Conservation (phyloP, 1,140 invertebrate species). For the Bombus picipes region DNA sequence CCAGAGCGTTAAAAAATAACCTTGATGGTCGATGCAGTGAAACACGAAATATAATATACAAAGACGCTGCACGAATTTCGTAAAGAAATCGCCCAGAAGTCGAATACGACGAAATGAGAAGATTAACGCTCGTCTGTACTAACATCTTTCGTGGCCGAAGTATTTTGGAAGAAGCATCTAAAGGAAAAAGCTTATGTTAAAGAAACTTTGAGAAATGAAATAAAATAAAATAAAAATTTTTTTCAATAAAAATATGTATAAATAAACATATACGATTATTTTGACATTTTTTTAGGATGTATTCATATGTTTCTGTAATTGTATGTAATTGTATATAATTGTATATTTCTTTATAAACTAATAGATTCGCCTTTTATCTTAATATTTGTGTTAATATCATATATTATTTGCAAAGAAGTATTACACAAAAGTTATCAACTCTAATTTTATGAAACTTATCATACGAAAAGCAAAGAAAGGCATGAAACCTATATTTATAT, state of each 20-base stretch:
- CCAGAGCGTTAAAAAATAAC: constrained; percentile 57
- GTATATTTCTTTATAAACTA: no score
- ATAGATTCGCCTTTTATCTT: no score
- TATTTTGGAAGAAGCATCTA: neutral
- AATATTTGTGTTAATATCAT: no score
- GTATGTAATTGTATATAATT: no score
- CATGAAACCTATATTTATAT: neutral
- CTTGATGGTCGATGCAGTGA: neutral
- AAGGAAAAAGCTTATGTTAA: neutral
- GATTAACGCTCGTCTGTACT: neutral
- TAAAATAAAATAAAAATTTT: neutral
- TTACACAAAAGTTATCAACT: no score
- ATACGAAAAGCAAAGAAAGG: neutral
- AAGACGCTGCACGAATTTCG: neutral
- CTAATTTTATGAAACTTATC: neutral
- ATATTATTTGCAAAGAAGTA: no score
- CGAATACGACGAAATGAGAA: neutral
- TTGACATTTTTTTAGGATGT: no score
- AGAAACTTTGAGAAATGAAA: neutral
- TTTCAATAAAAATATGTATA: no score
- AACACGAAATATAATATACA: neutral
- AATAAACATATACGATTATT: no score
- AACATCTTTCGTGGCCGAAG: neutral
- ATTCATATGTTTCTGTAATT: no score
- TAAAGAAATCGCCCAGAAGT: neutral